phyloP scores from a whole-genome alignment of 2,113 vertebrate species.

The Podilymbus podiceps region DNA sequence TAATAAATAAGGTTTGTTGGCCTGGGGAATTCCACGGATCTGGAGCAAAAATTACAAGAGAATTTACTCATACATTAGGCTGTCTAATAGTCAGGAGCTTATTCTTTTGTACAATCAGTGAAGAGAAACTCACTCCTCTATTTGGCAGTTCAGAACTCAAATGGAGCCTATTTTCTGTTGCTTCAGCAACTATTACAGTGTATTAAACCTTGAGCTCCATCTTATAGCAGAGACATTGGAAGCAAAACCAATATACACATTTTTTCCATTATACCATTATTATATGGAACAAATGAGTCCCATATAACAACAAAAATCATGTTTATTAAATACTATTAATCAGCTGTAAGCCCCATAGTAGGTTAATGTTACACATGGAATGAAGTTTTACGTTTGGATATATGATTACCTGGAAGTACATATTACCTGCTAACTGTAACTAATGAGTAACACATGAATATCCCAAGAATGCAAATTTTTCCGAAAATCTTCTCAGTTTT shows the following conservation, averaged over 20 bases:
- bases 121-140: neutral
- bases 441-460: neutral
- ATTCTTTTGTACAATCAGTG: neutral
- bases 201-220: neutral
- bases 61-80: neutral
- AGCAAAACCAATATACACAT: neutral
- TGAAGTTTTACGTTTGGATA: neutral
- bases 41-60: neutral
- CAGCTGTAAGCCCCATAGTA: neutral
- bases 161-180: neutral
- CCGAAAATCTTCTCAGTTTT: neutral
- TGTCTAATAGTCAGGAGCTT: neutral
- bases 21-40: neutral
- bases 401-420: neutral
- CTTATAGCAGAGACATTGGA: neutral
- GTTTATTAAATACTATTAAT: neutral
- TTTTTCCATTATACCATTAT: neutral
- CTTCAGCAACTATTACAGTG: neutral
- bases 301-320: neutral
- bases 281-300: neutral
- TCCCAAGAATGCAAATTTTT: neutral
- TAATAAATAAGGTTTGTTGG: conserved; percentile 5
- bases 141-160: neutral
- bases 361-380: neutral
- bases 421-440: neutral